Evolutionary conservation across 2,797 vertebrate species (phyloP).

Genomic region (Simalia tracyae): DNA sequence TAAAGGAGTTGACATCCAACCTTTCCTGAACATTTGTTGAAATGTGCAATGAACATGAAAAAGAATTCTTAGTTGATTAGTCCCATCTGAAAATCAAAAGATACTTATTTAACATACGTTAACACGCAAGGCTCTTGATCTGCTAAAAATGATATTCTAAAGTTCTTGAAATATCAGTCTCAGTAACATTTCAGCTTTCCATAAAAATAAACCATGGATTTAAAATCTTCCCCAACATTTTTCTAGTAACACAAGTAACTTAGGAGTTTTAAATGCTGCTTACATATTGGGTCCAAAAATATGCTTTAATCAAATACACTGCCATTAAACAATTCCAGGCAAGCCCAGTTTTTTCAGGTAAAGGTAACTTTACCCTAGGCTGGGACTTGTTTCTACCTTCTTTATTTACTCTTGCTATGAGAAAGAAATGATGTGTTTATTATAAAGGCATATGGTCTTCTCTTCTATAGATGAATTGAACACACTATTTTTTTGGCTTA

Average conservation of each 20-base stretch:
- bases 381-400: not conserved
- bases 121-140: not conserved
- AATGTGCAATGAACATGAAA: not conserved
- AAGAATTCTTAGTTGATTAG: not conserved
- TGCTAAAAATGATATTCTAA: not conserved
- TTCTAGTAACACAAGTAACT: not conserved
- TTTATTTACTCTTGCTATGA: not conserved
- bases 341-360: not conserved
- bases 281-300: not conserved
- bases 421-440: not conserved
- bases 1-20: not conserved
- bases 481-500: not conserved
- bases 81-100: not conserved
- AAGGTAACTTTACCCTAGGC: not conserved
- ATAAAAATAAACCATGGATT: not conserved
- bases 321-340: not conserved
- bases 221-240: not conserved
- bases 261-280: not conserved
- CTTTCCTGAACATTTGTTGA: not conserved
- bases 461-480: not conserved
- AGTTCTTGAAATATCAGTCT: not conserved
- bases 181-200: not conserved
- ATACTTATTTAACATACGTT: not conserved
- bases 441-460: not conserved
- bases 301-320: not conserved